A percentile compares a stretch with the other conserved stretches of the same genome.
phyloP scores from a whole-genome alignment of 2,113 vertebrate species.

The Rallus limicola region DNA sequence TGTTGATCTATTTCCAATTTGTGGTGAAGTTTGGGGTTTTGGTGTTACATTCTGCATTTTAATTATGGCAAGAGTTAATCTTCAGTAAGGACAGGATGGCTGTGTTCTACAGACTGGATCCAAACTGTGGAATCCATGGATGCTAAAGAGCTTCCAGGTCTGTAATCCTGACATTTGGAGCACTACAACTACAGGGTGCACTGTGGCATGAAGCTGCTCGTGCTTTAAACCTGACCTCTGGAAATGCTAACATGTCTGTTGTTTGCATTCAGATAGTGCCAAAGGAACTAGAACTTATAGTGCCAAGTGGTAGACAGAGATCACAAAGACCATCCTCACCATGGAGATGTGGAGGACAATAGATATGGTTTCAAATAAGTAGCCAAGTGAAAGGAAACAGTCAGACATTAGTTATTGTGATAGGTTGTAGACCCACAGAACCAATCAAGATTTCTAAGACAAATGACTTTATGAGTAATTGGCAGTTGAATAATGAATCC shows the following conservation, averaged over 20 bases:
- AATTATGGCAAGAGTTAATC: neutral
- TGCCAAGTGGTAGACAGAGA: neutral
- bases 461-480: neutral
- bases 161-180: neutral
- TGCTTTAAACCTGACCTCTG: neutral
- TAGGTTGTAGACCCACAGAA: neutral
- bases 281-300: neutral
- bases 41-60: neutral
- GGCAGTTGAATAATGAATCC: neutral
- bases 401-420: neutral
- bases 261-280: neutral
- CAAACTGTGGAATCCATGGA: neutral
- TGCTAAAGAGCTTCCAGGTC: neutral
- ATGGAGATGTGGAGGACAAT: neutral
- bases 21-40: neutral
- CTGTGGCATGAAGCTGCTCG: neutral
- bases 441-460: neutral
- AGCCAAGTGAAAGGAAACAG: neutral
- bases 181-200: neutral
- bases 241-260: neutral
- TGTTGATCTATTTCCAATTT: neutral
- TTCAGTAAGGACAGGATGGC: neutral
- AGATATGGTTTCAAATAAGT: neutral
- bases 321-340: rapidly evolving
- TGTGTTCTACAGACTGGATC: neutral